These are phyloP conservation scores for Pyrocoelia pectoralis DNA, from an alignment of 2,888 invertebrate species.

Conservation along the genomic window DNA sequence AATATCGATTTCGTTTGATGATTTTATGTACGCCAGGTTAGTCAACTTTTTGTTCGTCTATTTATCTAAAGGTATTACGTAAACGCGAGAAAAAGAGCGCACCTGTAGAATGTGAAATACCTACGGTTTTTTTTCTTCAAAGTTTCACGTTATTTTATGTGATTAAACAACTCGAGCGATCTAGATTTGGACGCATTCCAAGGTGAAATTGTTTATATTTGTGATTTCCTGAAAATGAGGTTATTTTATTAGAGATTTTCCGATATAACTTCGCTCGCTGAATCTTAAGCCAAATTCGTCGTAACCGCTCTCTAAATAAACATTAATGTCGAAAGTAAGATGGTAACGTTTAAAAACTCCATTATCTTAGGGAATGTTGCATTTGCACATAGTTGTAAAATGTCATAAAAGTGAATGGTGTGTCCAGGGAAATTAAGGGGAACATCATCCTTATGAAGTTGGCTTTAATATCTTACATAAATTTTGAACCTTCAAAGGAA, in stretches of 20 bases:
- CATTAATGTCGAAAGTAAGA: background rate
- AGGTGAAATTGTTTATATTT: conserved; percentile 5
- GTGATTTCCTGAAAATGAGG: background rate
- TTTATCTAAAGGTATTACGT: too few species aligned
- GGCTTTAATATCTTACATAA: background rate
- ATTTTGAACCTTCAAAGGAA: background rate
- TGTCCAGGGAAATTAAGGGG: background rate
- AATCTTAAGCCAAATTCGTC: too few species aligned
- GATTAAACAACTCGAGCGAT: background rate
- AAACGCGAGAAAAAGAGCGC: too few species aligned
- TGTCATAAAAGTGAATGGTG: conserved; percentile 1
- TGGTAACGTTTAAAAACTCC: background rate
- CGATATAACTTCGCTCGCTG: background rate
- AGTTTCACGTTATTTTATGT: too few species aligned
- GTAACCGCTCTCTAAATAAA: too few species aligned
- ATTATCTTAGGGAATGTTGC: background rate
- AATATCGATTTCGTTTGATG: too few species aligned
- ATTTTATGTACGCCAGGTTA: too few species aligned
- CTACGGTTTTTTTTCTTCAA: too few species aligned
- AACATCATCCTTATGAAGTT: background rate
- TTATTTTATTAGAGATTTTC: background rate
- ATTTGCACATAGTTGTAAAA: background rate
- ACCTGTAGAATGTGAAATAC: too few species aligned
- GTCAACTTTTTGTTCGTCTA: too few species aligned
- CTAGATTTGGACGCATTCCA: conserved; percentile 5